phyloP scores from a whole-genome alignment of 2,888 invertebrate species.

The Dryocosmus kuriphilus region DNA sequence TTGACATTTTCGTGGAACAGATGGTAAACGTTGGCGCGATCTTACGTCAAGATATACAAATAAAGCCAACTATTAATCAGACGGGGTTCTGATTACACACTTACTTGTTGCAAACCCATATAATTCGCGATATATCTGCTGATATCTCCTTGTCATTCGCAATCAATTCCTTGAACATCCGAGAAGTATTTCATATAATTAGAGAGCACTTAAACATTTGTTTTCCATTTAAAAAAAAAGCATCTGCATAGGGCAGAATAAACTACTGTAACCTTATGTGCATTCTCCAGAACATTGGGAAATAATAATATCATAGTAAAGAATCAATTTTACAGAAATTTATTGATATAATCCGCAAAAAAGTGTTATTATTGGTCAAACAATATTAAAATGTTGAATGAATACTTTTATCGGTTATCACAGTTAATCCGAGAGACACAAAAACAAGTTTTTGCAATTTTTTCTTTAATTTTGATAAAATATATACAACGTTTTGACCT shows the following conservation, averaged over 20 bases:
- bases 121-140: constrained; percentile 7
- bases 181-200: constrained; percentile 8
- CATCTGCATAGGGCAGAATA: neutral
- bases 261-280: neutral
- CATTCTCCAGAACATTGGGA: too few relatives aligned
- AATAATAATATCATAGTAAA: too few relatives aligned
- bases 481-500: too few relatives aligned
- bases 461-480: too few relatives aligned
- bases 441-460: too few relatives aligned
- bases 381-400: too few relatives aligned
- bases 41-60: constrained; percentile 37
- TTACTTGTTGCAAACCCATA: constrained; percentile 12
- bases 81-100: constrained; percentile 24
- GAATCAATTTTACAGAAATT: too few relatives aligned
- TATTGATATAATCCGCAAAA: too few relatives aligned
- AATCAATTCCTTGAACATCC: constrained; percentile 17
- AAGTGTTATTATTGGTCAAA: too few relatives aligned
- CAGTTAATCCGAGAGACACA: too few relatives aligned
- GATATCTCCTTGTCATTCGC: constrained; percentile 22
- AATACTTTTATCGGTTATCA: too few relatives aligned
- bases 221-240: neutral
- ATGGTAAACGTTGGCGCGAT: constrained; percentile 39
- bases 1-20: constrained; percentile 42
- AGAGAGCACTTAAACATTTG: neutral
- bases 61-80: constrained; percentile 41